A percentile compares a stretch with the other conserved stretches of the same genome.
Conservation (phyloP, 2,888 invertebrate genomes). For the Tribolium freemani region DNA sequence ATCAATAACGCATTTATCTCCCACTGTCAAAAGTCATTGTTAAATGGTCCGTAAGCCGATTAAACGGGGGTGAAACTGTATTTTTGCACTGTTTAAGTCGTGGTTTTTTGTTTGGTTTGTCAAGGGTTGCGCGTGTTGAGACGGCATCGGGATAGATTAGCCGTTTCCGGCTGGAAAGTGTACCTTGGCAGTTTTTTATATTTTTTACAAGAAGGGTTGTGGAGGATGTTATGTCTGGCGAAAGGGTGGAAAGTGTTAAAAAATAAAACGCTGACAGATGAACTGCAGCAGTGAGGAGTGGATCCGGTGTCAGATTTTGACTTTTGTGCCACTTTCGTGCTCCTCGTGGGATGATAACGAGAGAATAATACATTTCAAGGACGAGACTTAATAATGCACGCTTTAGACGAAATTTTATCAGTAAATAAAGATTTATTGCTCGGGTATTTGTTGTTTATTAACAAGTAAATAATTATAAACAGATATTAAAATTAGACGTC, state of each 20-base stretch:
- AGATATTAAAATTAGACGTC: not conserved
- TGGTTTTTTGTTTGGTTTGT: not conserved
- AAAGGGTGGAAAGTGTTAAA: slow-evolving; percentile 43
- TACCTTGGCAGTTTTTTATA: slow-evolving; percentile 15
- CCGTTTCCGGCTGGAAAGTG: slow-evolving; percentile 26
- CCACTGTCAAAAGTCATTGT: slow-evolving; percentile 30
- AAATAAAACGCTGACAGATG: slow-evolving; percentile 24
- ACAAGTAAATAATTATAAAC: not conserved
- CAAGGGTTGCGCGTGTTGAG: slow-evolving; percentile 34
- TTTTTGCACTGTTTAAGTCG: too few relatives aligned
- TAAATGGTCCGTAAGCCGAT: slow-evolving; percentile 32
- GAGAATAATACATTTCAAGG: not conserved
- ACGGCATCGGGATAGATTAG: slow-evolving; percentile 32
- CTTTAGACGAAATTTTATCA: not conserved
- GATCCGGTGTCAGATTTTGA: not conserved
- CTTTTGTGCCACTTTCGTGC: not conserved
- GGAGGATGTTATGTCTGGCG: slow-evolving; percentile 43
- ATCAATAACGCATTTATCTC: slow-evolving; percentile 44
- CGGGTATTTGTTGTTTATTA: not conserved
- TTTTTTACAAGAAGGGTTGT: not conserved
- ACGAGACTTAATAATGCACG: not conserved
- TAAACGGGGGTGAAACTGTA: not conserved
- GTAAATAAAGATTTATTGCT: too few relatives aligned
- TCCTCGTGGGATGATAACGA: not conserved
- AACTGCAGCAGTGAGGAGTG: slow-evolving; percentile 4